A percentile compares a stretch with the other conserved stretches of the same genome.
Conservation (phyloP, 2,113 vertebrate species). For the Hypomesus transpacificus region DNA sequence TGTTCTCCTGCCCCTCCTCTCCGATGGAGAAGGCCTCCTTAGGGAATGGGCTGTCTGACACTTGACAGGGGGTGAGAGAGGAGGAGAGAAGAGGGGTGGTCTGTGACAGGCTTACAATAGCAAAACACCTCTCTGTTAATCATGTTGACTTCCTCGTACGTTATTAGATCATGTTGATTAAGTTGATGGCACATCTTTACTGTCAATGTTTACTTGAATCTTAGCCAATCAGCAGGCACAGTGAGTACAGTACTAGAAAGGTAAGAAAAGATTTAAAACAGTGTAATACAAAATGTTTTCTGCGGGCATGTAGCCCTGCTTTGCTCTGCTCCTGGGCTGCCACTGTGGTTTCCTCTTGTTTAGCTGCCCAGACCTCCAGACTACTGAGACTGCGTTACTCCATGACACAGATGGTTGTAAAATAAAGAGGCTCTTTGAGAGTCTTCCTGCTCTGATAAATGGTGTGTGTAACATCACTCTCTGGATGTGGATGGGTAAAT, state of each 20-base stretch:
- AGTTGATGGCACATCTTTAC: neutral
- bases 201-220: neutral
- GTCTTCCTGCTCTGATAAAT: no score
- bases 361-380: no score
- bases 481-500: neutral
- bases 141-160: no score
- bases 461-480: slow-evolving; percentile 4
- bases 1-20: slow-evolving; percentile 40
- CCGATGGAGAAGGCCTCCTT: slow-evolving; percentile 84
- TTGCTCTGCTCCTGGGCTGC: no score
- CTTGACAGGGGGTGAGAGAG: slow-evolving; percentile 48
- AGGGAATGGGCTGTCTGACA: slow-evolving; percentile 76
- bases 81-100: neutral
- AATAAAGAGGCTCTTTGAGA: no score
- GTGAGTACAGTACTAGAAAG: neutral
- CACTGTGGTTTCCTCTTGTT: no score
- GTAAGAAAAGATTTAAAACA: no score
- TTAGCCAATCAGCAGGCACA: neutral
- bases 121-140: neutral
- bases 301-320: no score
- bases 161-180: no score
- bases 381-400: no score
- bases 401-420: no score
- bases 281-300: no score
- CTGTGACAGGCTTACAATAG: neutral